phyloP scores from a whole-genome alignment of 2,797 vertebrate species.

The Neoniphon sammara region DNA sequence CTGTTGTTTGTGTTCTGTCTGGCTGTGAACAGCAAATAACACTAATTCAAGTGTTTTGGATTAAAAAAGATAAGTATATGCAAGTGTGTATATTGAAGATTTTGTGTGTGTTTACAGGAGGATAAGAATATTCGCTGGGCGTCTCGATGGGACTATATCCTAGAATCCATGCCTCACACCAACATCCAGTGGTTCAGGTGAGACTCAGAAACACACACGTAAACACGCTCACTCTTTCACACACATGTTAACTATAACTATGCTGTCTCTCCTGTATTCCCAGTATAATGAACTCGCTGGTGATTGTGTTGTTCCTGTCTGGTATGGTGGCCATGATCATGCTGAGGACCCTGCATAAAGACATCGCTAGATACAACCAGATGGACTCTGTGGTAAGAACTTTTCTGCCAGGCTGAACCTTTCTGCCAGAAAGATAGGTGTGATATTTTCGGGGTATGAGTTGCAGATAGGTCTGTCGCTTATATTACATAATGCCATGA shows the following conservation, averaged over 20 bases:
- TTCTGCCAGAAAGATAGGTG: neutral
- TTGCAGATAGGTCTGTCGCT: no score
- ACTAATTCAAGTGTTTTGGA: neutral
- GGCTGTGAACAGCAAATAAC: neutral
- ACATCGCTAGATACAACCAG: slow-evolving; percentile 95
- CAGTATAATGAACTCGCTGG: slow-evolving; percentile 97
- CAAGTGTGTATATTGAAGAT: no score
- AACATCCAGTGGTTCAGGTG: slow-evolving; percentile 98
- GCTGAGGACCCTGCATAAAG: slow-evolving; percentile 92
- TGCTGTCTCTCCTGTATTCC: neutral
- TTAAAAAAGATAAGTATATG: neutral
- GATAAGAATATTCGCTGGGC: slow-evolving; percentile 90
- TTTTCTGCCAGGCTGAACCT: neutral
- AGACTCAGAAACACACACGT: slow-evolving; percentile 39
- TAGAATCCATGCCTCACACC: slow-evolving; percentile 95
- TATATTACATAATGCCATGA: no score
- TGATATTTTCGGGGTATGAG: no score
- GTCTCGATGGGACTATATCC: slow-evolving; percentile 95
- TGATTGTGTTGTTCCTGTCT: slow-evolving; percentile 95
- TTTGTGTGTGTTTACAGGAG: slow-evolving; percentile 79
- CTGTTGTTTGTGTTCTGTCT: neutral
- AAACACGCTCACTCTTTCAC: neutral
- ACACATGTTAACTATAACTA: neutral
- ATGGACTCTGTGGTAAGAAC: slow-evolving; percentile 93
- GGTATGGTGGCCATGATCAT: slow-evolving; percentile 98